These are phyloP conservation scores for Aphidoletes aphidimyza DNA, from an alignment of 2,888 invertebrate genomes.

Conservation along the genomic window DNA sequence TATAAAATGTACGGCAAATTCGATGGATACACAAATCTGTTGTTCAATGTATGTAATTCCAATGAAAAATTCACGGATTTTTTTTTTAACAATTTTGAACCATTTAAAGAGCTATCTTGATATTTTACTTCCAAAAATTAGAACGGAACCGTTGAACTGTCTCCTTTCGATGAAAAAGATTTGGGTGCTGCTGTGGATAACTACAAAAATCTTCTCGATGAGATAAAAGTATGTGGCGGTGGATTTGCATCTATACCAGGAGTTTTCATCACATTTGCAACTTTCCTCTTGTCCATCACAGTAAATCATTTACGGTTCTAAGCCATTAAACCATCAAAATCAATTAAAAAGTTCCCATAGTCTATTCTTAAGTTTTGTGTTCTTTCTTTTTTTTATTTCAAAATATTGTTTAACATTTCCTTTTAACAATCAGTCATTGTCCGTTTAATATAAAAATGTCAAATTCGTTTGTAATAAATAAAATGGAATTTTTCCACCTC, in stretches of 20 bases:
- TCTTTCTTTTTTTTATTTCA: background rate
- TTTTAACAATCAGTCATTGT: too few species aligned
- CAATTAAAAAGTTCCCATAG: background rate
- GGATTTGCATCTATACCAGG: background rate
- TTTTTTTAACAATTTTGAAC: background rate
- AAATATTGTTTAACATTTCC: background rate
- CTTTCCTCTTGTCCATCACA: background rate
- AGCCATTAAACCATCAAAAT: background rate
- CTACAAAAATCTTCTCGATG: slow-evolving; percentile 70
- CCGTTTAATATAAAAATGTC: too few species aligned
- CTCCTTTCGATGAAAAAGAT: slow-evolving; percentile 65
- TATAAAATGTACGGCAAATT: slow-evolving; percentile 72
- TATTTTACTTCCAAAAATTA: slow-evolving; percentile 57
- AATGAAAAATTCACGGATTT: background rate
- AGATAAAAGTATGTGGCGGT: slow-evolving; percentile 64
- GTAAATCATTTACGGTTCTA: background rate
- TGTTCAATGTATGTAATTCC: slow-evolving; percentile 71
- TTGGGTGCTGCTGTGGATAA: slow-evolving; percentile 67
- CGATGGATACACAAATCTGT: slow-evolving; percentile 68
- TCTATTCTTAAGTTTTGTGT: background rate
- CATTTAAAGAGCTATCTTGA: slow-evolving; percentile 21
- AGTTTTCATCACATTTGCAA: background rate
- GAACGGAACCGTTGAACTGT: slow-evolving; percentile 71
- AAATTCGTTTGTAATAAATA: too few species aligned
- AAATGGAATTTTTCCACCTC: too few species aligned